These are phyloP conservation scores for Dryobates pubescens DNA, from an alignment of 2,797 vertebrate species.

Conservation along the genomic window DNA sequence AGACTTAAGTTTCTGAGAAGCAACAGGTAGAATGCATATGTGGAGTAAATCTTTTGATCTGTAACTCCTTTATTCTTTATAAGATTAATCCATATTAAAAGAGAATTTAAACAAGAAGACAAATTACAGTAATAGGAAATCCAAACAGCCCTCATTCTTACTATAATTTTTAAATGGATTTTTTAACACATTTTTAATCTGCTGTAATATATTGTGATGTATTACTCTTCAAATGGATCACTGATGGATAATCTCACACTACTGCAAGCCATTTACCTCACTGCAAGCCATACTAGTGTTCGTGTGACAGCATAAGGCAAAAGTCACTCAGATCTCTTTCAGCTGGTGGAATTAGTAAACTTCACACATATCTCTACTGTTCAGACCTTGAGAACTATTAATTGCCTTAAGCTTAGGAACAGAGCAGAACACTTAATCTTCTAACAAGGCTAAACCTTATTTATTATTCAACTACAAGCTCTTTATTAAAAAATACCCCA, in stretches of 20 bases:
- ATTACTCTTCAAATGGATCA: not conserved
- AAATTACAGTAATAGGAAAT: not conserved
- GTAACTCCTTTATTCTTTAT: not conserved
- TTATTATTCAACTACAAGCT: slow-evolving; percentile 28
- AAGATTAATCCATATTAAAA: not conserved
- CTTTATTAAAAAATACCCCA: slow-evolving; percentile 17
- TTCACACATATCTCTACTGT: not conserved
- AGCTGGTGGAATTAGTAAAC: slow-evolving; percentile 37
- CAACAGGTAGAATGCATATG: not conserved
- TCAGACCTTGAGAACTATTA: slow-evolving; percentile 48
- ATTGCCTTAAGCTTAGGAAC: slow-evolving; percentile 48
- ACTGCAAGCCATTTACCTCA: not conserved
- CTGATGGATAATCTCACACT: not conserved
- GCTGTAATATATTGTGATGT: not conserved
- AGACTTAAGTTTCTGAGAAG: not conserved
- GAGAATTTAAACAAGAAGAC: not conserved
- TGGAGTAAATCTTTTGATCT: not conserved
- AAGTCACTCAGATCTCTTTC: slow-evolving; percentile 15
- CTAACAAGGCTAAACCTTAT: slow-evolving; percentile 57
- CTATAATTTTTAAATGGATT: not conserved
- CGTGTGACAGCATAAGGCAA: not conserved
- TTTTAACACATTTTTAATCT: not conserved
- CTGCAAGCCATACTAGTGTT: not conserved
- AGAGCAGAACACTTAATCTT: slow-evolving; percentile 62
- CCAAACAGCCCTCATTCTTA: not conserved